Percentiles rank a stretch among this genome's conserved stretches.
These are phyloP conservation scores for Stigmatopora nigra DNA, from an alignment of 2,113 vertebrate species.

Conservation along the genomic window DNA sequence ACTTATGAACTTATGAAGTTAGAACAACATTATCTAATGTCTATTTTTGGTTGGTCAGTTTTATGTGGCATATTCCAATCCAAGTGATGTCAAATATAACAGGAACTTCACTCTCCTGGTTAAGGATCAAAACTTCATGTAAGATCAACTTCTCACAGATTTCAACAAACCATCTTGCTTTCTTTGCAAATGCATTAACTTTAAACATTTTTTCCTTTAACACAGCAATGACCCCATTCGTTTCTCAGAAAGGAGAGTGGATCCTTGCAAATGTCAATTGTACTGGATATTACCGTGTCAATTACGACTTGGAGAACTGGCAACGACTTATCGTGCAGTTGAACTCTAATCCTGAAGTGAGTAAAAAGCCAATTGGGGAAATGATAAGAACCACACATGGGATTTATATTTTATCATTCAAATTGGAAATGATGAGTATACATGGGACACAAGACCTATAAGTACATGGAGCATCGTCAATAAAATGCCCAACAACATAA, in stretches of 20 bases:
- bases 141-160: constrained; percentile 7
- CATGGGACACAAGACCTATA: not conserved
- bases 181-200: not conserved
- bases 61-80: constrained; percentile 74
- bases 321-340: constrained; percentile 69
- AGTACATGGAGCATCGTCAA: not conserved
- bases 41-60: constrained; percentile 56
- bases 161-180: not conserved
- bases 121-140: constrained; percentile 14
- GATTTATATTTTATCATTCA: not conserved
- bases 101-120: not conserved
- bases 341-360: constrained; percentile 34
- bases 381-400: not conserved
- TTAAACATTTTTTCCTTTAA: not conserved
- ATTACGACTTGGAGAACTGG: constrained; percentile 86
- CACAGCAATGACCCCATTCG: constrained; percentile 38
- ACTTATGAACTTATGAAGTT: not conserved
- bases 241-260: constrained; percentile 54
- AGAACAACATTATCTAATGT: not conserved
- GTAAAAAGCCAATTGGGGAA: constrained; percentile 20
- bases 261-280: constrained; percentile 79
- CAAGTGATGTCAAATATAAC: constrained; percentile 27
- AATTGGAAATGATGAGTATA: not conserved
- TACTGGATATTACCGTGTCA: constrained; percentile 82
- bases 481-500: not conserved